phyloP scores from a whole-genome alignment of 2,113 vertebrate genomes.

The Myotis brandtii region DNA sequence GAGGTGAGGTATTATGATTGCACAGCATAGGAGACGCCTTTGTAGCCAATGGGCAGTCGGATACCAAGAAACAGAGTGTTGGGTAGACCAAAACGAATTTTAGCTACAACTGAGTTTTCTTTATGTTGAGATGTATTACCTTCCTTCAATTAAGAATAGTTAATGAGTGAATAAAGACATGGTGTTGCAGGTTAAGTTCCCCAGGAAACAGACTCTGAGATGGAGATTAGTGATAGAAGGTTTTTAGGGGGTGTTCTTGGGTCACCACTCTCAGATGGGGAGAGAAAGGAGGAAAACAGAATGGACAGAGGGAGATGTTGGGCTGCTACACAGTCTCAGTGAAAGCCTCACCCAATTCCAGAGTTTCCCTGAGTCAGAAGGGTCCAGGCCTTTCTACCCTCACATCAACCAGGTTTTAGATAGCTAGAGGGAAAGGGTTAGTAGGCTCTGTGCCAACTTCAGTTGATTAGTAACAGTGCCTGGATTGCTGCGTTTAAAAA shows the following conservation, averaged over 20 bases:
- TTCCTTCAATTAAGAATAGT: background rate
- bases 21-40: background rate
- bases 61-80: background rate
- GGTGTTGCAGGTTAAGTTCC: background rate
- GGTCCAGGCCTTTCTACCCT: background rate
- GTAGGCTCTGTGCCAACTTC: background rate
- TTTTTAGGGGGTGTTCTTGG: background rate
- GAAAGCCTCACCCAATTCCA: background rate
- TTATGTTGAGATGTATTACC: background rate
- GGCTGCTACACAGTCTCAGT: background rate
- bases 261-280: background rate
- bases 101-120: slow-evolving; percentile 4
- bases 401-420: background rate
- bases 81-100: background rate
- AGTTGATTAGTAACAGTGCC: background rate
- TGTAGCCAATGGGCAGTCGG: background rate
- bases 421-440: background rate
- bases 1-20: background rate
- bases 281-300: background rate
- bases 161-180: background rate
- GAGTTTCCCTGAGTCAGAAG: background rate
- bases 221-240: background rate
- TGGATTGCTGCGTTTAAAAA: background rate
- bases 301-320: background rate
- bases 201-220: slow-evolving; percentile 2